Conservation (phyloP, 2,888 invertebrate species). For the Melanchra persicariae region DNA sequence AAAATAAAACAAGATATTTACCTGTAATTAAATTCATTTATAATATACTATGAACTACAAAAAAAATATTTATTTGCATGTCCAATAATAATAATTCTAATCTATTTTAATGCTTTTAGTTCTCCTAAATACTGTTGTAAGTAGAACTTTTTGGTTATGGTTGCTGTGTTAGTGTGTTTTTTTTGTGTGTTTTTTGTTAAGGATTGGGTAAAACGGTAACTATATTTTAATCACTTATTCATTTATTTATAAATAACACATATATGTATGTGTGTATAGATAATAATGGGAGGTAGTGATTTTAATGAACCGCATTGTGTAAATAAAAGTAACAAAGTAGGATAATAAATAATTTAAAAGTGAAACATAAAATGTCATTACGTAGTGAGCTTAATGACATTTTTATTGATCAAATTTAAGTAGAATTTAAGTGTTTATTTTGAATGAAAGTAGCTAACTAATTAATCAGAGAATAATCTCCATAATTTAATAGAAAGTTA, state of each 20-base stretch:
- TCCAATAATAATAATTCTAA: conserved; percentile 36
- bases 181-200: conserved; percentile 23
- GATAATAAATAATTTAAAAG: neutral
- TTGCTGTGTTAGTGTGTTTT: conserved; percentile 23
- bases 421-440: conserved; percentile 6
- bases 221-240: neutral
- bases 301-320: neutral
- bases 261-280: no score
- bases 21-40: conserved; percentile 25
- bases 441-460: neutral
- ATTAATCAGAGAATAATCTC: neutral
- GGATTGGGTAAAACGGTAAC: neutral
- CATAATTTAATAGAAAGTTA: neutral
- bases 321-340: neutral
- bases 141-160: conserved; percentile 43
- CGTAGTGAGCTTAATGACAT: conserved; percentile 5
- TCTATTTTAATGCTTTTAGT: conserved; percentile 62
- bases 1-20: neutral
- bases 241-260: neutral
- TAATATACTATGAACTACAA: no score
- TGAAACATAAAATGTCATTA: conserved; percentile 23
- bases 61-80: no score
- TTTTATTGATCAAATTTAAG: conserved; percentile 10
- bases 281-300: neutral
- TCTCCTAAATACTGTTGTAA: conserved; percentile 64